Evolutionary conservation across 2,797 vertebrate species (phyloP), one percentile per base, ranked within the genome.

Genomic region (Takifugu ocellatus): DNA sequence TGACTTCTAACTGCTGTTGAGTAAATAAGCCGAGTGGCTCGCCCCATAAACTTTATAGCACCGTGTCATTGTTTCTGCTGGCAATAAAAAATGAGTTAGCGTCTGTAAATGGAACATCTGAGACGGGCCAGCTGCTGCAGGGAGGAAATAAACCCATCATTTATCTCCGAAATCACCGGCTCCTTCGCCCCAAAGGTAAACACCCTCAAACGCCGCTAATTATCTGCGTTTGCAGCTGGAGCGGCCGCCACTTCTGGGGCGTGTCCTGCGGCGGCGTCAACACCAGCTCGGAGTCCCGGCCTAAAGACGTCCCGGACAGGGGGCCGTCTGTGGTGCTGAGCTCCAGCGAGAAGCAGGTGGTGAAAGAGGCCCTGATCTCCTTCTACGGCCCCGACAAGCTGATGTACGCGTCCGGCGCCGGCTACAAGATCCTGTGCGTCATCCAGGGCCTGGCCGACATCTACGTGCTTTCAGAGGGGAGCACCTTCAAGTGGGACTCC

Each of bases 401-500:
- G 42, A 84, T 84, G 60, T 92, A 85, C 1, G 94, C 92, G 0
- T 93, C 94, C 0, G 94, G 94, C 17, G 94, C 94, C 0, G 94
- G 94, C 8, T 95, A 92, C 83, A 95, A 96, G 84, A 87, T 93
- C 77, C 89, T 96, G 29, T 95, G 94, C 29, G 94, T 95, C 16
- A 89, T 94, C n/a, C 91, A 89, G 70, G 93, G 92, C 61, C 85
- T 94, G 15, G 93, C 87, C 3, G 93, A 94, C 16, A 68, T 88
- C 51, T 96, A 95, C 31, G 78, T 96, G 49, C 91, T 94, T 56
- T 95, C 94, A 0, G 93, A 95, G 68, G 93, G 93, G 5, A 94
- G 91, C 84, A 96, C 93, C 3, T 96, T 91, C 51, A 96, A 94
- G 68, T 96, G 94, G 94, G 94, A 96, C 87, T 93, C 92, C 0